Evolutionary conservation across 23 tunicate genomes (phyloP).

Genomic region (Oikopleura dioica): DNA sequence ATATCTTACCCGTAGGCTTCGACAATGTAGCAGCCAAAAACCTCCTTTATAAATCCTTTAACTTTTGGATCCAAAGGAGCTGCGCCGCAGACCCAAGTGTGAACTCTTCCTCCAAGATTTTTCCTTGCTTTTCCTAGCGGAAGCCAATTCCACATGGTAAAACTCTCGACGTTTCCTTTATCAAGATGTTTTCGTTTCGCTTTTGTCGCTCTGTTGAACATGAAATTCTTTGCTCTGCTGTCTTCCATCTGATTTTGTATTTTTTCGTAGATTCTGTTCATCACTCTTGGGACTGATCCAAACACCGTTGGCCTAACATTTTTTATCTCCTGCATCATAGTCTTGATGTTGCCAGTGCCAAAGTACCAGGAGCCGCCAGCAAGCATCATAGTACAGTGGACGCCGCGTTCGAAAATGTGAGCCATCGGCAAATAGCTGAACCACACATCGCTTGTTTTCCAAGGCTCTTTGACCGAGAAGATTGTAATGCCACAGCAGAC

Average conservation of each 20-base stretch:
- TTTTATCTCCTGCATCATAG: constrained; percentile 28
- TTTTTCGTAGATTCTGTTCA: constrained; percentile 52
- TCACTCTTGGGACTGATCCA: constrained; percentile 56
- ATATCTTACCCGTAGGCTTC: constrained; percentile 45
- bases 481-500: no score
- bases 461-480: no score
- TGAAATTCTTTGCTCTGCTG: constrained; percentile 31
- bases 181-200: constrained; percentile 24
- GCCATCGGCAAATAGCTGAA: constrained; percentile 66
- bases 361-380: no score
- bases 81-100: constrained; percentile 41
- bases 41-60: constrained; percentile 41
- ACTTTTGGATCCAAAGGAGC: constrained; percentile 71
- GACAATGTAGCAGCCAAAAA: constrained; percentile 37
- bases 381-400: no score
- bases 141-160: constrained; percentile 63
- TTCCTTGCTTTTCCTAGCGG: constrained; percentile 45
- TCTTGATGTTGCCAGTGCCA: constrained; percentile 66
- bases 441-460: constrained; percentile 19
- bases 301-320: constrained; percentile 49
- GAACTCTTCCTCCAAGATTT: constrained; percentile 52
- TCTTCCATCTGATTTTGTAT: constrained; percentile 25
- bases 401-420: constrained; percentile 40
- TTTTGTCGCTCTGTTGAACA: constrained; percentile 25
- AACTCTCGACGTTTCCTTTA: constrained; percentile 36